Evolutionary conservation across 2,888 invertebrate genomes (phyloP).

Genomic region (Drosophila dives): DNA sequence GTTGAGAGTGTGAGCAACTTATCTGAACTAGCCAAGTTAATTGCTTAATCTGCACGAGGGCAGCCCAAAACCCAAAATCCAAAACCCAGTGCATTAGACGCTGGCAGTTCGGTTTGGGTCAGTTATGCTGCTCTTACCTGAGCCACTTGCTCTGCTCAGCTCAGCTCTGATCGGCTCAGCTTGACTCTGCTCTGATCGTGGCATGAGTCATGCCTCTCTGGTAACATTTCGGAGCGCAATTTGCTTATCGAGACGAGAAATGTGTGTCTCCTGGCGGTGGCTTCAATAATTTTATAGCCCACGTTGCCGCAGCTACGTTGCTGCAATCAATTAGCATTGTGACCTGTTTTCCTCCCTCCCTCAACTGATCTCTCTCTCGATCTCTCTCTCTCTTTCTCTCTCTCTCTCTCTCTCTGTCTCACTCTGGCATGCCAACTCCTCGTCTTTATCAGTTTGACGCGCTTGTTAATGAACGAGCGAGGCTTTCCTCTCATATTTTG

Average conservation of each 20-base stretch:
- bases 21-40: constrained; percentile 80
- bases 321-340: constrained; percentile 77
- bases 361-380: not conserved
- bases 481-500: constrained; percentile 72
- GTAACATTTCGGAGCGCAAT: constrained; percentile 58
- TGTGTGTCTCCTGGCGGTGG: constrained; percentile 75
- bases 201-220: constrained; percentile 8
- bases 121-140: constrained; percentile 23
- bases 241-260: constrained; percentile 74
- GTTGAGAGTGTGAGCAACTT: constrained; percentile 50
- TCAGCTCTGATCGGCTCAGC: not conserved
- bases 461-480: constrained; percentile 77
- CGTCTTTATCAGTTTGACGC: constrained; percentile 73
- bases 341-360: constrained; percentile 66
- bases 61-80: constrained; percentile 27
- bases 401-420: constrained; percentile 4
- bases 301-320: constrained; percentile 55
- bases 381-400: constrained; percentile 14
- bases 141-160: constrained; percentile 4
- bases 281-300: constrained; percentile 78
- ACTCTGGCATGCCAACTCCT: constrained; percentile 6
- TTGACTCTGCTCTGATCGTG: constrained; percentile 1
- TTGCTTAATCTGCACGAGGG: constrained; percentile 76
- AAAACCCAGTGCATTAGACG: constrained; percentile 57
- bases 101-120: constrained; percentile 15